Percentiles rank a stretch among this genome's conserved stretches.
phyloP scores from a whole-genome alignment of 1,140 invertebrate species.

The Rhynchophorus ferrugineus region DNA sequence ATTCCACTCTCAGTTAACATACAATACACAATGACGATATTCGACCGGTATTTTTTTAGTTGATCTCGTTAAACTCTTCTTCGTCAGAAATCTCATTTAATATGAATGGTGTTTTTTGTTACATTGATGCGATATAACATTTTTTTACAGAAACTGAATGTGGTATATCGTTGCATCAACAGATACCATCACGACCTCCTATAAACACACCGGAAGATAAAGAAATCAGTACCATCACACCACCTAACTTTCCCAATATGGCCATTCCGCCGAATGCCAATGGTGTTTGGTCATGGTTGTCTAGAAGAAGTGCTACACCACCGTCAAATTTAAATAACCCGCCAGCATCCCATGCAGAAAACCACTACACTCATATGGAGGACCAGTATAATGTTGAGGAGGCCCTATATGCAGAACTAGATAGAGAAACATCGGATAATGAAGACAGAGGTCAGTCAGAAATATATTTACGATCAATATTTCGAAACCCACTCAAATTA shows the following conservation, averaged over 20 bases:
- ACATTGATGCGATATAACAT: not conserved
- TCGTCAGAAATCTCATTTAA: not conserved
- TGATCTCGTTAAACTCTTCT: not conserved
- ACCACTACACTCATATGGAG: constrained; percentile 65
- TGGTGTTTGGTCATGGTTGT: constrained; percentile 60
- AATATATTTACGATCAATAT: no score
- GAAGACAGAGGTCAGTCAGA: constrained; percentile 15
- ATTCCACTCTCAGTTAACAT: no score
- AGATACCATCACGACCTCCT: constrained; percentile 24
- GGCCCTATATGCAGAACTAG: constrained; percentile 60
- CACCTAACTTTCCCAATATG: constrained; percentile 21
- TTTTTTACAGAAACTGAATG: constrained; percentile 19
- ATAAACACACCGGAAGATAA: constrained; percentile 34
- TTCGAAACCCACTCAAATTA: no score
- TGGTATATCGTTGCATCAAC: constrained; percentile 14
- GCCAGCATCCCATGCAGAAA: constrained; percentile 48
- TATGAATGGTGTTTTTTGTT: no score
- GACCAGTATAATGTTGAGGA: constrained; percentile 49
- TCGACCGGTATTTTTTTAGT: not conserved
- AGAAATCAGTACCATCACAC: constrained; percentile 26
- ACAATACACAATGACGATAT: not conserved
- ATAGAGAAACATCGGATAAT: constrained; percentile 40
- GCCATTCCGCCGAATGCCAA: constrained; percentile 29
- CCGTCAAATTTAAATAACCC: constrained; percentile 42
- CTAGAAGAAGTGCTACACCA: constrained; percentile 41